A percentile compares a stretch with the other conserved stretches of the same genome.
phyloP scores from a whole-genome alignment of 1,140 invertebrate genomes.

The Myzus persicae region DNA sequence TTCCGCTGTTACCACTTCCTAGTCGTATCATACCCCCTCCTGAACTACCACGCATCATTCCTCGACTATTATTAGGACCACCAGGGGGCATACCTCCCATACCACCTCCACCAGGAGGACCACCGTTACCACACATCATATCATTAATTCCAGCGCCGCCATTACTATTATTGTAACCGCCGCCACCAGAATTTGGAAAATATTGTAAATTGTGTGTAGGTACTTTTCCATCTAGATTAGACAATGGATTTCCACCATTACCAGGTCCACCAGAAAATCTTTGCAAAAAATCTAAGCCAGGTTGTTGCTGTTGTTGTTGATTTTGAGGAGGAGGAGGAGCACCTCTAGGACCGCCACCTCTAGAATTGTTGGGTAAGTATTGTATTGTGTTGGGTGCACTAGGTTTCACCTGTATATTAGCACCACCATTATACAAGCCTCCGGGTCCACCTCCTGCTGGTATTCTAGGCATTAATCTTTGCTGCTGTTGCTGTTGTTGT shows the following conservation, averaged over 20 bases:
- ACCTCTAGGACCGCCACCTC: conserved; percentile 71
- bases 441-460: conserved; percentile 61
- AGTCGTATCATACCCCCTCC: conserved; percentile 61
- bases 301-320: conserved; percentile 65
- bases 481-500: conserved; percentile 46
- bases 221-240: conserved; percentile 76
- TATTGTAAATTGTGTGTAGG: conserved; percentile 78
- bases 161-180: conserved; percentile 61
- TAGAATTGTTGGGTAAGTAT: conserved; percentile 91
- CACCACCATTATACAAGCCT: conserved; percentile 76
- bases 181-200: conserved; percentile 69
- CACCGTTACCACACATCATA: conserved; percentile 60
- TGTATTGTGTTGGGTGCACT: conserved; percentile 97
- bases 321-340: conserved; percentile 66
- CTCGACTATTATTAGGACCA: conserved; percentile 63
- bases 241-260: conserved; percentile 67
- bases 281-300: conserved; percentile 91
- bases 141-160: conserved; percentile 54
- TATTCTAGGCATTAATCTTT: conserved; percentile 57
- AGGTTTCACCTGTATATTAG: conserved; percentile 92
- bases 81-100: conserved; percentile 63
- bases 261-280: conserved; percentile 74
- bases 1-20: conserved; percentile 39
- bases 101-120: conserved; percentile 63
- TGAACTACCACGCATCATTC: conserved; percentile 60